Evolutionary conservation across 2,888 invertebrate genomes (phyloP), one percentile per base, ranked within the genome.

Genomic region (Lissocephala sabroskyi): DNA sequence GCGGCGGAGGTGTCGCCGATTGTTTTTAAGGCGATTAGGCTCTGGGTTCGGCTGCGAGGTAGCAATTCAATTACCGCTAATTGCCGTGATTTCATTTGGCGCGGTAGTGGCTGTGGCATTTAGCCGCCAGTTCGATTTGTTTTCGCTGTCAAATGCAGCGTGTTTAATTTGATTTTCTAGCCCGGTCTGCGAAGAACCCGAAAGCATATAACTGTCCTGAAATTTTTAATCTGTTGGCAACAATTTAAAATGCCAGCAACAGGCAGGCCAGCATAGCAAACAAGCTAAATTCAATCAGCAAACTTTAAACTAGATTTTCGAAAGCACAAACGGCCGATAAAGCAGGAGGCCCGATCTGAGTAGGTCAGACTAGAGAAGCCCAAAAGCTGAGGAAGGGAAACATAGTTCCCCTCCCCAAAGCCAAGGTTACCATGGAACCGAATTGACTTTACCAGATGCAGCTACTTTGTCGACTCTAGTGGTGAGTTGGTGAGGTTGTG

Each of bases 11-110:
- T 29, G 41, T 28, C 40, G 35, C n/a, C 9, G 33, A 13, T 36
- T 39, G 45, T 54, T 50, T 30, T 45, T 70, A 70, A 70, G 70
- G 62, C 64, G 74, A 70, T 70, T 70, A 70, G 62, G 28, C 35
- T 18, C 2, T 32, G 19, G 6, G 7, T 16, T 16, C 19, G 23
- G 39, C 54, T 48, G 49, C 50, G 45, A 45, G 50, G 9, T 45
- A 48, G 53, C 66, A 73, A 75, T 73, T 75, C 58, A 73, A 73
- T 73, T 75, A 75, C 59, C 68, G 60, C 73, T 75, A 71, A 71
- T 71, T 67, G 45, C 53, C 16, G 46, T 70, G 70, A 66, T 66
- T 70, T 66, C 66, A 68, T 63, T 73, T 56, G n/a, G n/a, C n/a
- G 45, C 39, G 32, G 28, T 45, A 18, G 19, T 35, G 19, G 10